Evolutionary conservation across 2,797 vertebrate genomes (phyloP).

Genomic region (Gorsachius magnificus): DNA sequence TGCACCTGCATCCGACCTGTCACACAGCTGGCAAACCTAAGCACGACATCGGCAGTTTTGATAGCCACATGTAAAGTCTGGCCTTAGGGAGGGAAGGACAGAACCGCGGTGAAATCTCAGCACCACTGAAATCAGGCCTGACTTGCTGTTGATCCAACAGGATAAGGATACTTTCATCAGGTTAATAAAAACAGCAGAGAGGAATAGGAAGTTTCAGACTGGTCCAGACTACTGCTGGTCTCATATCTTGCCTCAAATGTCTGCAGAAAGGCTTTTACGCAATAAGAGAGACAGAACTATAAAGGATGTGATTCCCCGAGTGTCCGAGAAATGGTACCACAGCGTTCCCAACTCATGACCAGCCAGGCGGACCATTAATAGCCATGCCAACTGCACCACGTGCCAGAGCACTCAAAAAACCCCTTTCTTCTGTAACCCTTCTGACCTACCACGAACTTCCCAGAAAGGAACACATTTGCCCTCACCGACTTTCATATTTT

Average conservation of each 20-base stretch:
- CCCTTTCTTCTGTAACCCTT: background rate
- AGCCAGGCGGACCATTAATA: background rate
- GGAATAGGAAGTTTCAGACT: background rate
- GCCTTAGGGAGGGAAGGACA: background rate
- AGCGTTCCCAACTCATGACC: background rate
- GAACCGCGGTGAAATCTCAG: background rate
- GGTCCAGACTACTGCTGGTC: background rate
- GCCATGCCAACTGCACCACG: background rate
- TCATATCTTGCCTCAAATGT: background rate
- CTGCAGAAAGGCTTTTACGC: background rate
- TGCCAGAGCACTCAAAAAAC: background rate
- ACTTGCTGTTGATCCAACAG: background rate
- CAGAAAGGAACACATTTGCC: background rate
- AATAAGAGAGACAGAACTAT: background rate
- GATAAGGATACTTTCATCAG: background rate
- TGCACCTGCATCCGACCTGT: too few relatives aligned
- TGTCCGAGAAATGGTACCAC: background rate
- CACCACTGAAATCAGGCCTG: background rate
- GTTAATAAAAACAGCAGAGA: background rate
- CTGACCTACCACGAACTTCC: background rate
- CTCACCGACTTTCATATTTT: background rate
- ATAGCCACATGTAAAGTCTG: background rate
- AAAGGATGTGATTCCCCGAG: background rate
- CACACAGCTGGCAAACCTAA: background rate
- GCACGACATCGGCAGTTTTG: fast-evolving